These are phyloP conservation scores for Scaptomyza caliginosa DNA, from an alignment of 2,888 invertebrate genomes.

Conservation along the genomic window DNA sequence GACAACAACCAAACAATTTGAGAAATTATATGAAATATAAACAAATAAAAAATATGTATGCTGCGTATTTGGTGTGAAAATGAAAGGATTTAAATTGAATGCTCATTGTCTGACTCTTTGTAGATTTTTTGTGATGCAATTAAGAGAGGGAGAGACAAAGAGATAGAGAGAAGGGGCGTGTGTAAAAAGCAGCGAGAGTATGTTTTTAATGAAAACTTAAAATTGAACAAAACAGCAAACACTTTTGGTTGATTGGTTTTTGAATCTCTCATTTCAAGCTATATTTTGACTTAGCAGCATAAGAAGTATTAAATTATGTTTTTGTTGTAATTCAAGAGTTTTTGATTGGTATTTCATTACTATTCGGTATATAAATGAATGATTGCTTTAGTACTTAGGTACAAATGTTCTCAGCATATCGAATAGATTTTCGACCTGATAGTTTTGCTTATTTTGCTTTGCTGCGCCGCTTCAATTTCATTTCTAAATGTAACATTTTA, in stretches of 20 bases:
- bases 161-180: neutral
- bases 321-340: neutral
- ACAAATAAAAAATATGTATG: slow-evolving; percentile 9
- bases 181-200: slow-evolving; percentile 34
- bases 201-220: slow-evolving; percentile 55
- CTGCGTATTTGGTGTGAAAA: slow-evolving; percentile 26
- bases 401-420: slow-evolving; percentile 50
- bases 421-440: slow-evolving; percentile 27
- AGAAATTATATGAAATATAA: slow-evolving; percentile 7
- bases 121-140: slow-evolving; percentile 41
- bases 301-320: slow-evolving; percentile 35
- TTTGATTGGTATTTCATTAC: slow-evolving; percentile 31
- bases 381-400: slow-evolving; percentile 62
- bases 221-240: slow-evolving; percentile 68
- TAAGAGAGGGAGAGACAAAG: neutral
- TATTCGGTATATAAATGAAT: slow-evolving; percentile 41
- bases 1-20: slow-evolving; percentile 14
- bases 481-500: slow-evolving; percentile 46
- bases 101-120: slow-evolving; percentile 16
- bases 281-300: slow-evolving; percentile 59
- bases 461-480: slow-evolving; percentile 33
- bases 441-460: slow-evolving; percentile 18
- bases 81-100: slow-evolving; percentile 11
- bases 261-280: slow-evolving; percentile 59
- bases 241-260: slow-evolving; percentile 60